These are phyloP conservation scores for Pollenia amentaria DNA, from an alignment of 2,888 invertebrate species.

Conservation along the genomic window DNA sequence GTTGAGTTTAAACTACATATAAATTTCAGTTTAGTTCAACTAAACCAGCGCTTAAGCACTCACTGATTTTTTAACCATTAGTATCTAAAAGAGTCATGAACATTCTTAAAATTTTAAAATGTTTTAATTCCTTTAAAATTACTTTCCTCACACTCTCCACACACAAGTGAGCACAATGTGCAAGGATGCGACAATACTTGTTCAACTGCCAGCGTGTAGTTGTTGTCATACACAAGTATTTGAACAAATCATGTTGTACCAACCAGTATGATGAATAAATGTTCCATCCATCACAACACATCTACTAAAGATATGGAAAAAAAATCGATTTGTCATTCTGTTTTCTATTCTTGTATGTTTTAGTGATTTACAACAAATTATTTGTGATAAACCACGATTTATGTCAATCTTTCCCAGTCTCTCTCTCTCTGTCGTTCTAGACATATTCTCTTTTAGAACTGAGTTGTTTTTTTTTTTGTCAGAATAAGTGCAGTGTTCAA, in stretches of 20 bases:
- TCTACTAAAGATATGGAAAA: conserved; percentile 13
- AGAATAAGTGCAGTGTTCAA: conserved; percentile 9
- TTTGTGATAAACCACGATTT: conserved; percentile 84
- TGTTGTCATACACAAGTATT: conserved; percentile 61
- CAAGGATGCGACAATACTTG: conserved; percentile 55
- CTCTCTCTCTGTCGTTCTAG: not conserved
- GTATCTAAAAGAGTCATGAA: too few relatives aligned
- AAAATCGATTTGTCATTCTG: conserved; percentile 66
- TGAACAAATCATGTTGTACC: conserved; percentile 51
- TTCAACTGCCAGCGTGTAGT: conserved; percentile 7
- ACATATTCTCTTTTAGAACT: conserved; percentile 2
- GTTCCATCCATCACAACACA: conserved; percentile 50
- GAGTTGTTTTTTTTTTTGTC: not conserved
- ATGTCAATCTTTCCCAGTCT: conserved; percentile 75
- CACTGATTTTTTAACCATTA: too few relatives aligned
- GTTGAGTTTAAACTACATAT: too few relatives aligned
- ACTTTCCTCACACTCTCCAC: not conserved
- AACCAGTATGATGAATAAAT: conserved; percentile 52
- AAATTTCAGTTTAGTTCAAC: too few relatives aligned
- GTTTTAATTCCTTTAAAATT: conserved; percentile 1
- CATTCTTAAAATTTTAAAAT: not conserved
- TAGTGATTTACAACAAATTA: conserved; percentile 81
- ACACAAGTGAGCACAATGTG: conserved; percentile 14
- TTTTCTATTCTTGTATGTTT: conserved; percentile 48
- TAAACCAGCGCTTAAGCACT: too few relatives aligned